A percentile compares a stretch with the other conserved stretches of the same genome.
phyloP scores from a whole-genome alignment of 2,888 invertebrate species.

The Osmoderma eremita region DNA sequence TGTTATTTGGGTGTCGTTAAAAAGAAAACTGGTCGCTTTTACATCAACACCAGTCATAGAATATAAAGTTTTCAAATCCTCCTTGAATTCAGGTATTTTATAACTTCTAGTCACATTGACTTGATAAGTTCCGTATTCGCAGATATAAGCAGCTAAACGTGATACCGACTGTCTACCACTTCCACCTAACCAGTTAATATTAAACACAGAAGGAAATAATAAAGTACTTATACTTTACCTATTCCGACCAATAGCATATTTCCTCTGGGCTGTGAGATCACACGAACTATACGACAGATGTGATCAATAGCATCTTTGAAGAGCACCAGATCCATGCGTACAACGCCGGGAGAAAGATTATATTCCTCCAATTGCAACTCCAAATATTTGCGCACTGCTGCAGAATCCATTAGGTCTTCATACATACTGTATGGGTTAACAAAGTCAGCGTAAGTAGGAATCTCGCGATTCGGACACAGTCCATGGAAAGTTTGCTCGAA shows the following conservation, averaged over 20 bases:
- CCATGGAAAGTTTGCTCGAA: conserved; percentile 84
- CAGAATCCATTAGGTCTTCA: conserved; percentile 78
- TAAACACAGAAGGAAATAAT: conserved; percentile 3
- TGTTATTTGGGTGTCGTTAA: conserved; percentile 86
- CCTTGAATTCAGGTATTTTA: conserved; percentile 78
- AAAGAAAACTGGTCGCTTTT: conserved; percentile 81
- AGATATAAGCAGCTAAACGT: conserved; percentile 80
- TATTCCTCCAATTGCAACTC: conserved; percentile 76
- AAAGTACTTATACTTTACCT: conserved; percentile 63
- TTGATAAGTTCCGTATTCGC: conserved; percentile 81
- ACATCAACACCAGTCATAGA: conserved; percentile 78
- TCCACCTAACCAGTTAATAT: conserved; percentile 69
- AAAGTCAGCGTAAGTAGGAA: conserved; percentile 83
- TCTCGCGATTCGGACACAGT: conserved; percentile 76
- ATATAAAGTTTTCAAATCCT: conserved; percentile 83
- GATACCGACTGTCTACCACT: conserved; percentile 86
- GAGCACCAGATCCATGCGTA: conserved; percentile 83
- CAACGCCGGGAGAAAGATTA: conserved; percentile 81
- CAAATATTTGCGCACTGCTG: conserved; percentile 68
- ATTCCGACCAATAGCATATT: conserved; percentile 87
- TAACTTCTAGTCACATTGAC: conserved; percentile 84
- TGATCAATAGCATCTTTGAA: conserved; percentile 90
- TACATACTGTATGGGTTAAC: conserved; percentile 81
- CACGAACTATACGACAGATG: conserved; percentile 82
- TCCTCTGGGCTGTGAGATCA: conserved; percentile 85